Percentiles rank a stretch among this genome's conserved stretches.
Evolutionary conservation across 2,797 vertebrate species (phyloP).

Genomic region (Octomys mimax): DNA sequence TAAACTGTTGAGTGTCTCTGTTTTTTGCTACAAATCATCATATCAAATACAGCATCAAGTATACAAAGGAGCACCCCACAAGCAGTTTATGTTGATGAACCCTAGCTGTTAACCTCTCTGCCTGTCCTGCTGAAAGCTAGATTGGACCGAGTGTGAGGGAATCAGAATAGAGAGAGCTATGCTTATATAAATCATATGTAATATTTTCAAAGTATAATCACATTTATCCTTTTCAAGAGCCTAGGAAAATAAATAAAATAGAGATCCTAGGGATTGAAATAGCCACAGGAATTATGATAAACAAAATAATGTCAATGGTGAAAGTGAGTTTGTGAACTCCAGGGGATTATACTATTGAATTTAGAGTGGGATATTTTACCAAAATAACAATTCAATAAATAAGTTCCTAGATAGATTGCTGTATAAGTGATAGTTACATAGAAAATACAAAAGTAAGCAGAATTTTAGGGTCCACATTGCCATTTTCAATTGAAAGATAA

Average conservation of each 20-base stretch:
- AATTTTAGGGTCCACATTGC: neutral
- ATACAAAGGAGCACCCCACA: constrained; percentile 25
- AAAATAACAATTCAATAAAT: constrained; percentile 40
- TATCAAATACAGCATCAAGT: constrained; percentile 65
- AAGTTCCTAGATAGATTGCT: neutral
- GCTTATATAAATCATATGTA: constrained; percentile 27
- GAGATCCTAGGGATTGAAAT: neutral
- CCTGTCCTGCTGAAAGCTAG: constrained; percentile 46
- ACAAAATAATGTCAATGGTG: constrained; percentile 58
- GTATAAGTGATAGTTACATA: neutral
- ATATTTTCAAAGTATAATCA: constrained; percentile 51
- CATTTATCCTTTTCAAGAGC: constrained; percentile 44
- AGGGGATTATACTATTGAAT: neutral
- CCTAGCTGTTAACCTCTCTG: constrained; percentile 53
- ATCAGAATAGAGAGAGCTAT: constrained; percentile 13
- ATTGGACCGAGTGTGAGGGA: neutral
- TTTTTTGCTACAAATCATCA: constrained; percentile 75
- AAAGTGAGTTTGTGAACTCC: constrained; percentile 11
- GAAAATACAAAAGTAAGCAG: constrained; percentile 32
- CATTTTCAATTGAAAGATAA: constrained; percentile 25
- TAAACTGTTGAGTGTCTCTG: constrained; percentile 64
- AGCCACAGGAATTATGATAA: constrained; percentile 28
- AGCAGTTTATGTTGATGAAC: constrained; percentile 71
- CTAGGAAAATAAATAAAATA: constrained; percentile 37
- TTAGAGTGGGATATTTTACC: neutral